A percentile compares a stretch with the other conserved stretches of the same genome.
Conservation (phyloP, 2,113 vertebrate species). For the Perccottus glenii region DNA sequence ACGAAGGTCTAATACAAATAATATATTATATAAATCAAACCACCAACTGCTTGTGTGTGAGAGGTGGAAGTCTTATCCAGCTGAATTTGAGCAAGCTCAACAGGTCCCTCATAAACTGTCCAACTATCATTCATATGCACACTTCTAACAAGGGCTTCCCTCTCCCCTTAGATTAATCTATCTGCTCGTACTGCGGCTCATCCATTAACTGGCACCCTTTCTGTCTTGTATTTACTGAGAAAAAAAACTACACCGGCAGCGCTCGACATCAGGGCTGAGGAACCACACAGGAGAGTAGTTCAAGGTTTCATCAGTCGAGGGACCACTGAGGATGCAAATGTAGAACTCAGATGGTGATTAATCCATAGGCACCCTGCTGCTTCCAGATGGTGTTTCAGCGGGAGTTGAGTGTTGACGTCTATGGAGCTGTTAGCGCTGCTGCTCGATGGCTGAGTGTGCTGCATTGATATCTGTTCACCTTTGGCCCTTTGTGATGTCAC, state of each 20-base stretch:
- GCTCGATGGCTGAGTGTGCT: slow-evolving; percentile 18
- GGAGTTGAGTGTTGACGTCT: slow-evolving; percentile 47
- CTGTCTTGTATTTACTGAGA: slow-evolving; percentile 20
- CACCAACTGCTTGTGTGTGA: slow-evolving; percentile 33
- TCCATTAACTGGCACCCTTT: slow-evolving; percentile 48
- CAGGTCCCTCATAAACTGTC: slow-evolving; percentile 28
- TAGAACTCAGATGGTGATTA: slow-evolving; percentile 43
- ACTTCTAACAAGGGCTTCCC: slow-evolving; percentile 44
- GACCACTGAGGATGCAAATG: slow-evolving; percentile 29
- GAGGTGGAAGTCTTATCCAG: no score
- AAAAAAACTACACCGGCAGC: not conserved
- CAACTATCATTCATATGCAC: slow-evolving; percentile 48
- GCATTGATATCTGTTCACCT: slow-evolving; percentile 39
- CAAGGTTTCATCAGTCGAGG: slow-evolving; percentile 20
- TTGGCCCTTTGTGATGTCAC: slow-evolving; percentile 29
- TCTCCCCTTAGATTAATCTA: slow-evolving; percentile 51
- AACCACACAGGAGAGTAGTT: slow-evolving; percentile 12
- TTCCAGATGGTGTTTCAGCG: slow-evolving; percentile 62
- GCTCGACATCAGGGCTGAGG: slow-evolving; percentile 21
- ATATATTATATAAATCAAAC: no score
- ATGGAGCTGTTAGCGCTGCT: slow-evolving; percentile 25
- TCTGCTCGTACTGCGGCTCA: slow-evolving; percentile 39
- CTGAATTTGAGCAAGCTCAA: slow-evolving; percentile 38
- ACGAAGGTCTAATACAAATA: no score
- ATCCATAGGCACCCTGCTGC: slow-evolving; percentile 39